Percentiles rank a stretch among this genome's conserved stretches.
Evolutionary conservation across 2,113 vertebrate genomes (phyloP).

Genomic region (Antechinus stuartii): DNA sequence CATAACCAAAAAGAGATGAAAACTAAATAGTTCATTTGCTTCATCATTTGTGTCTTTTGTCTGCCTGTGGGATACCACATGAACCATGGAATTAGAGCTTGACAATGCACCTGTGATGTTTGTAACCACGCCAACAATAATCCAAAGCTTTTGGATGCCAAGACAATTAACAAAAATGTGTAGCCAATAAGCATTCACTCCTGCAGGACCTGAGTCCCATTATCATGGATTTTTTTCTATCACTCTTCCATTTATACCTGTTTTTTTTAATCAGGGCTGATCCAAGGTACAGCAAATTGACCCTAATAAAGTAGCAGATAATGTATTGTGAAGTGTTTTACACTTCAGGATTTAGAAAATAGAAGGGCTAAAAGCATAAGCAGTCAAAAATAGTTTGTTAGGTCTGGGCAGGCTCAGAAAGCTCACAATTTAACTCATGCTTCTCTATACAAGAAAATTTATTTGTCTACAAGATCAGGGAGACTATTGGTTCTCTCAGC

Average conservation of each 20-base stretch:
- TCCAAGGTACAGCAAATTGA: accelerated
- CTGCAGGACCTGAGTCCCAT: not conserved
- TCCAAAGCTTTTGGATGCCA: not conserved
- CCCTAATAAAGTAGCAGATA: not conserved
- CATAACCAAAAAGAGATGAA: not conserved
- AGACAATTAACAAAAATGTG: not conserved
- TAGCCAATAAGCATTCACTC: not conserved
- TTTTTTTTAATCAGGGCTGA: not conserved
- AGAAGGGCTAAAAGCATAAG: not conserved
- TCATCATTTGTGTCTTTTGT: too few relatives aligned
- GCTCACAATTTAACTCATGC: not conserved
- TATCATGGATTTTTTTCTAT: accelerated
- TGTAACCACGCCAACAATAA: not conserved
- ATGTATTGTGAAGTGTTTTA: not conserved
- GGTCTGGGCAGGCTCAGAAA: not conserved
- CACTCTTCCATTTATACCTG: not conserved
- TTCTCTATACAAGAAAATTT: not conserved
- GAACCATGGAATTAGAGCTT: not conserved
- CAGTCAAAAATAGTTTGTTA: not conserved
- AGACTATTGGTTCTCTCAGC: not conserved
- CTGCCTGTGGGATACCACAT: not conserved
- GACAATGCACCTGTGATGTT: not conserved
- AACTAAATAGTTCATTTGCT: not conserved
- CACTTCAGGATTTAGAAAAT: not conserved
- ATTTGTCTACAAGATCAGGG: not conserved